phyloP scores from a whole-genome alignment of 2,888 invertebrate genomes.

The Pinctada fucata region DNA sequence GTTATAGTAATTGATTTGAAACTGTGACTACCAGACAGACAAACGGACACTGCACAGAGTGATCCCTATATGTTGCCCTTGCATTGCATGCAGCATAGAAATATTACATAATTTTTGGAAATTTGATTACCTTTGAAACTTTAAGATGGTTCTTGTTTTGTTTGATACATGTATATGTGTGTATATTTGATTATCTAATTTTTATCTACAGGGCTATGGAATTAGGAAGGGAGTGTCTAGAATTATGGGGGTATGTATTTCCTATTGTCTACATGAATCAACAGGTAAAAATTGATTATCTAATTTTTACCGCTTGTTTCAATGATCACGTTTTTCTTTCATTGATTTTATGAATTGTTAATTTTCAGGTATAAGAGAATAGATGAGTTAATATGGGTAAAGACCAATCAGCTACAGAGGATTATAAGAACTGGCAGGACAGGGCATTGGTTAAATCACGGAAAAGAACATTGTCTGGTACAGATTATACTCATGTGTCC shows the following conservation, averaged over 20 bases:
- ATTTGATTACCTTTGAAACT: no score
- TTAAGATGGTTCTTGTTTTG: no score
- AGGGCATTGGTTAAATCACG: conserved; percentile 99
- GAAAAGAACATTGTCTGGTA: conserved; percentile 96
- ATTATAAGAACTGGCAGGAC: conserved; percentile 98
- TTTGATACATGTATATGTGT: no score
- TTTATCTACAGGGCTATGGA: conserved; percentile 88
- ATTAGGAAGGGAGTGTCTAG: conserved; percentile 94
- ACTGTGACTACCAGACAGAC: no score
- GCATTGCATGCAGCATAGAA: background rate
- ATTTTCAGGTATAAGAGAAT: conserved; percentile 85
- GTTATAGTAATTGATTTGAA: background rate
- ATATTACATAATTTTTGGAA: background rate
- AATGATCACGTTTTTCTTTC: background rate
- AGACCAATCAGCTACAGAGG: conserved; percentile 97
- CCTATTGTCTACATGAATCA: no score
- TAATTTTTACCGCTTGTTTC: background rate
- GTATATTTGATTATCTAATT: no score
- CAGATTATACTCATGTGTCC: no score
- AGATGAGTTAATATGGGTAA: conserved; percentile 99
- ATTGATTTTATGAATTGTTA: background rate
- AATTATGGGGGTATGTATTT: conserved; percentile 87
- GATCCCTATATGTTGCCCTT: no score
- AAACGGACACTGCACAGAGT: no score
- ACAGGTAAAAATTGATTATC: background rate